These are phyloP conservation scores for Xenopus tropicalis DNA, from an alignment of 2,113 vertebrate species.

Conservation along the genomic window DNA sequence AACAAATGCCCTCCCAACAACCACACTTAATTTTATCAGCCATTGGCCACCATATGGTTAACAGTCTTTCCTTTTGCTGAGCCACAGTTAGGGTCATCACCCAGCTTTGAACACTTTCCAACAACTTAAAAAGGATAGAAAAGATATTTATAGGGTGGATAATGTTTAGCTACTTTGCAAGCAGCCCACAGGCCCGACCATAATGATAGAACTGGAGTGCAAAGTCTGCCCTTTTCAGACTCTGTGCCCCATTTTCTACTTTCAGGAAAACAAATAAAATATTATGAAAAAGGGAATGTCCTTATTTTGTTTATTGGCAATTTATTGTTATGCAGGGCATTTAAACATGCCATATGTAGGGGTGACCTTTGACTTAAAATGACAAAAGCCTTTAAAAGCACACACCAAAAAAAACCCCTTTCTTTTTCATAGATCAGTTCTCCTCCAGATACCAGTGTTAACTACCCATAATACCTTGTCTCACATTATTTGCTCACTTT, in stretches of 20 bases:
- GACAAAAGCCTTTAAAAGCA: not conserved
- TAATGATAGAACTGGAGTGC: constrained; percentile 9
- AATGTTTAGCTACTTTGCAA: constrained; percentile 15
- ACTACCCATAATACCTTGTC: not conserved
- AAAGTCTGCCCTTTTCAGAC: not conserved
- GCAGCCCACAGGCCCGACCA: constrained; percentile 6
- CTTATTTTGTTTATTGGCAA: too few relatives aligned
- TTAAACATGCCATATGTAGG: not conserved
- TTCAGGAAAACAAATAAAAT: too few relatives aligned
- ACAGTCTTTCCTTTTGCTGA: constrained; percentile 1
- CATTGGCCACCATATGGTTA: not conserved
- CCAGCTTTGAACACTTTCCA: constrained; percentile 26
- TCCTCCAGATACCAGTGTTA: not conserved
- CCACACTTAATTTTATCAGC: not conserved
- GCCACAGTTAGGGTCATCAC: not conserved
- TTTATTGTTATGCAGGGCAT: not conserved
- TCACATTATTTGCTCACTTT: not conserved
- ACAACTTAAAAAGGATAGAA: constrained; percentile 7
- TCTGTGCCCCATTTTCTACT: not conserved
- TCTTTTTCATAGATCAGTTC: not conserved
- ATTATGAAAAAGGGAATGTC: too few relatives aligned
- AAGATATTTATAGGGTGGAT: constrained; percentile 21
- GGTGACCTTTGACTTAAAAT: too few relatives aligned
- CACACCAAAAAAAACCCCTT: not conserved
- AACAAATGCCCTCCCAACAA: too few relatives aligned